Evolutionary conservation across 92 coral and sea anemone genomes (phyloP), one percentile per base, ranked within the genome.

Genomic region (Palythoa grandis): DNA sequence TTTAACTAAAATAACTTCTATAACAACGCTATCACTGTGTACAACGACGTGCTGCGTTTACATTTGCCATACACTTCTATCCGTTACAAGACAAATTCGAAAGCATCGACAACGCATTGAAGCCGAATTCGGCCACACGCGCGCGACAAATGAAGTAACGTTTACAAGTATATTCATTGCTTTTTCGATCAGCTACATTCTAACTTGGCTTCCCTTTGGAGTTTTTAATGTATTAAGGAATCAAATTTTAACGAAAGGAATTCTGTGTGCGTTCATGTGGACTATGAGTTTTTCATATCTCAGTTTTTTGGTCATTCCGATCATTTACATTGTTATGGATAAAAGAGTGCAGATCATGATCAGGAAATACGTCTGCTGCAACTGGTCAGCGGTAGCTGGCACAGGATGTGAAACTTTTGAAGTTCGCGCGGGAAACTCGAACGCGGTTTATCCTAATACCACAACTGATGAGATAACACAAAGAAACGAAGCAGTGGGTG

Each of bases 31-130:
- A 6, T 22, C 72, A 22, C 24, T 67, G 12, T 67, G 72, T 14
- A 67, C 72, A 11, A 7, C 37, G 39, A 17, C 25, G 20, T 65
- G 76, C 22, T 48, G 78, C 20, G 9, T 22, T 23, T 19, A 74
- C 17, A 47, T 76, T 39, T 14, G 14, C 6, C 65, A 53, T 14
- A 66, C 35, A 11, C 43, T 87, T 66, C 70, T 87, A 37, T 8
- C 38, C 6, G 84, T 84, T 13, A 17, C 89, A n/a, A 77, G 70
- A 74, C 25, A 24, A 3, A 78, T 87, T 14, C 89, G 85, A 17
- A 23, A 47, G 57, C 86, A 87, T 52, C 74, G 54, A 66, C 70
- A 78, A n/a, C 43, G 66, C 52, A 77, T 87, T 17, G 70, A 61
- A 11, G 47, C 52, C 22, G 66, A 56, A 70, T 78, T 74, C 53